These are phyloP conservation scores for Lanistes nyassanus DNA, from an alignment of 1,140 invertebrate species.

Conservation along the genomic window DNA sequence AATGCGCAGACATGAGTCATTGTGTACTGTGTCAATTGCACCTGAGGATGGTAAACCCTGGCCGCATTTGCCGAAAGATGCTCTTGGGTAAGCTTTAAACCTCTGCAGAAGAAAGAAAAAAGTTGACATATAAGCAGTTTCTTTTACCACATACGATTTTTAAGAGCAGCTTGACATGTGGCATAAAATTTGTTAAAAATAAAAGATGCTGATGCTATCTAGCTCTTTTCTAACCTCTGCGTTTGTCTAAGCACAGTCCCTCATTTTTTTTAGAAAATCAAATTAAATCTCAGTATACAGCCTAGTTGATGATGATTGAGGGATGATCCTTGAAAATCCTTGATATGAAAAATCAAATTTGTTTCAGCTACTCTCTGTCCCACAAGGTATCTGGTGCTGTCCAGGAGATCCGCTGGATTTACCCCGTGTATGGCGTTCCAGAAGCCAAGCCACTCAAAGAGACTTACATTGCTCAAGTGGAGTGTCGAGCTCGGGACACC, in stretches of 20 bases:
- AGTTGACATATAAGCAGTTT: too few species aligned
- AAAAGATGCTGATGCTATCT: too few species aligned
- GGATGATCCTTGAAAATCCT: too few species aligned
- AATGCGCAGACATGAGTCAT: slow-evolving; percentile 59
- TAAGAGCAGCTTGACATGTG: too few species aligned
- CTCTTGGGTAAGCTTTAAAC: slow-evolving; percentile 38
- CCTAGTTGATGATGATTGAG: too few species aligned
- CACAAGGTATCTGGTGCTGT: slow-evolving; percentile 39
- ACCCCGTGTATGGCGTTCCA: slow-evolving; percentile 61
- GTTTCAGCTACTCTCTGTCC: slow-evolving; percentile 41
- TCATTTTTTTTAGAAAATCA: too few species aligned
- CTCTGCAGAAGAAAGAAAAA: too few species aligned
- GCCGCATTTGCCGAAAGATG: slow-evolving; percentile 49
- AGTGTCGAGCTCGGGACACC: slow-evolving; percentile 54
- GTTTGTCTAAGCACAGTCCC: too few species aligned
- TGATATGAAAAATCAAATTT: slow-evolving; percentile 45
- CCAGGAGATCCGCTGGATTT: slow-evolving; percentile 59
- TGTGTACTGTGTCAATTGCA: slow-evolving; percentile 56
- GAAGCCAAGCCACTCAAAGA: slow-evolving; percentile 38
- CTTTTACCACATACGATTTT: too few species aligned
- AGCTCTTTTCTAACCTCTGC: too few species aligned
- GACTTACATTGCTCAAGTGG: slow-evolving; percentile 34
- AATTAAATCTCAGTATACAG: too few species aligned
- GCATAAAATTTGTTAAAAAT: too few species aligned
- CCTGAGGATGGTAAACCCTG: slow-evolving; percentile 55